phyloP scores from a whole-genome alignment of 2,888 invertebrate genomes.

The Dexiosoma caninum region DNA sequence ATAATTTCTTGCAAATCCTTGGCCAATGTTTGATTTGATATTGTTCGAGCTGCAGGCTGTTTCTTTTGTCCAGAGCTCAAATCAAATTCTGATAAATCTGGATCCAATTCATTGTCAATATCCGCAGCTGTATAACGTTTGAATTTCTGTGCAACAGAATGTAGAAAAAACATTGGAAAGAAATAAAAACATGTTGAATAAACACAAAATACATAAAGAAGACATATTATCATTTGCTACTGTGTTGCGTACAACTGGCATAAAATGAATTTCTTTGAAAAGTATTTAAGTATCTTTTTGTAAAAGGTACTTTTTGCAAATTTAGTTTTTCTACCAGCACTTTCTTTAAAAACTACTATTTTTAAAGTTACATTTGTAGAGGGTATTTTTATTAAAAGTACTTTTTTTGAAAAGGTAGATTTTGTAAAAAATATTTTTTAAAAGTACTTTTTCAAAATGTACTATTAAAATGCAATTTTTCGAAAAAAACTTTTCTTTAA shows the following conservation, averaged over 20 bases:
- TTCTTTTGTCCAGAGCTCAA: slow-evolving; percentile 70
- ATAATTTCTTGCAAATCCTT: slow-evolving; percentile 74
- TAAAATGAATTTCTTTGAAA: neutral
- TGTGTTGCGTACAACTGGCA: no score
- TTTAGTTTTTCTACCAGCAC: no score
- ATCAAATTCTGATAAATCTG: slow-evolving; percentile 75
- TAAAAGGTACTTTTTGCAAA: neutral
- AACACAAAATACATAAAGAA: neutral
- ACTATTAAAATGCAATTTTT: neutral
- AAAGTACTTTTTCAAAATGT: neutral
- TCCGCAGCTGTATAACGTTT: slow-evolving; percentile 74
- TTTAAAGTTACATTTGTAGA: neutral
- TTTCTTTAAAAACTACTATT: no score
- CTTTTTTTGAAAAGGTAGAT: no score
- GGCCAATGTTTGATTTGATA: slow-evolving; percentile 74
- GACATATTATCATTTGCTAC: neutral
- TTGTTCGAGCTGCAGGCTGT: slow-evolving; percentile 70
- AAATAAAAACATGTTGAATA: neutral
- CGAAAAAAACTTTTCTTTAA: no score
- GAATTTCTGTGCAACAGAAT: slow-evolving; percentile 70
- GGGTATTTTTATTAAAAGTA: no score
- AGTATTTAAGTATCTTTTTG: neutral
- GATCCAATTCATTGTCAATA: slow-evolving; percentile 71
- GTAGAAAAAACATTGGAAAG: neutral
- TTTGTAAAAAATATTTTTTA: no score